phyloP scores from a whole-genome alignment of 2,888 invertebrate genomes.

The Chrysolina haemoptera region DNA sequence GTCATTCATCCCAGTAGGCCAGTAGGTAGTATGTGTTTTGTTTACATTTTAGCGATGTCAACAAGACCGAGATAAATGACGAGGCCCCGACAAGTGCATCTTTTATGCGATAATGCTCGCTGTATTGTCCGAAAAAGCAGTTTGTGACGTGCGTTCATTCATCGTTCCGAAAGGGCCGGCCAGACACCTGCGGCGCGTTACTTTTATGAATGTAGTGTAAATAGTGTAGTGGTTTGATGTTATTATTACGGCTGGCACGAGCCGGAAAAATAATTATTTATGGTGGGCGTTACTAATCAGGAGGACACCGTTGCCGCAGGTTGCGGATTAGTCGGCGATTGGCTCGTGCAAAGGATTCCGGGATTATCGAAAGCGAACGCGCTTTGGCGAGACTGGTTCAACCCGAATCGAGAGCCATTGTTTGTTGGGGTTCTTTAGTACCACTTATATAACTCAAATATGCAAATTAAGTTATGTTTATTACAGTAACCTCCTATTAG shows the following conservation, averaged over 20 bases:
- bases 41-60: constrained; percentile 45
- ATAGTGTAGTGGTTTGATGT: constrained; percentile 32
- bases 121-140: constrained; percentile 45
- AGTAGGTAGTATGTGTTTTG: constrained; percentile 45
- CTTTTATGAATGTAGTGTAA: constrained; percentile 24
- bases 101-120: constrained; percentile 43
- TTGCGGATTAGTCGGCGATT: constrained; percentile 16
- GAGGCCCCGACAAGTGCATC: constrained; percentile 48
- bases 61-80: constrained; percentile 38
- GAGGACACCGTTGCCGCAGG: constrained; percentile 26
- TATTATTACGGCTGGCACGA: constrained; percentile 33
- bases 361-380: constrained; percentile 5
- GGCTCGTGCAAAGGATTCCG: background rate
- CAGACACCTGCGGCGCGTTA: constrained; percentile 25
- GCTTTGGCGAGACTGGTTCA: background rate
- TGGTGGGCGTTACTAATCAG: constrained; percentile 23
- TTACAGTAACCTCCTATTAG: too few species aligned
- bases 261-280: constrained; percentile 34
- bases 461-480: too few species aligned
- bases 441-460: too few species aligned
- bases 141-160: constrained; percentile 14
- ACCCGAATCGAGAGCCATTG: too few species aligned
- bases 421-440: background rate
- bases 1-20: constrained; percentile 45
- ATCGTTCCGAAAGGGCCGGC: constrained; percentile 27